These are phyloP conservation scores for Carassius carassius DNA, from an alignment of 2,113 vertebrate genomes.

Conservation along the genomic window DNA sequence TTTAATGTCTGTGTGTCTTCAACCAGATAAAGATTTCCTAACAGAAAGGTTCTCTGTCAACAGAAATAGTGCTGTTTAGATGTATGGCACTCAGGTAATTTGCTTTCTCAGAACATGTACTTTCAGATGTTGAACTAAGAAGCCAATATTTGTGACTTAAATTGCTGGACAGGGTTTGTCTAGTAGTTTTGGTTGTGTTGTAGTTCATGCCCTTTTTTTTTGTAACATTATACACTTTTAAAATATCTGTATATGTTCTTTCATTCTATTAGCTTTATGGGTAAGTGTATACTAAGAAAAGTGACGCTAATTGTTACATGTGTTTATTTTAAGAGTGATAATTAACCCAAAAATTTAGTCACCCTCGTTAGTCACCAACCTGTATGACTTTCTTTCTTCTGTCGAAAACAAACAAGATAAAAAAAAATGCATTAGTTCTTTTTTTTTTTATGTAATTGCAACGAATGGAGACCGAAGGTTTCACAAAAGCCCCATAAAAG, in stretches of 20 bases:
- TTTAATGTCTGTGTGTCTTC: neutral
- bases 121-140: too few species aligned
- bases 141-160: neutral
- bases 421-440: neutral
- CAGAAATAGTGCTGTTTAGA: neutral
- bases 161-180: neutral
- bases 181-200: neutral
- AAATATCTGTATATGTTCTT: neutral
- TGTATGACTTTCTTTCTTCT: neutral
- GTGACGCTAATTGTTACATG: neutral
- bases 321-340: neutral
- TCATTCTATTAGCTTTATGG: neutral
- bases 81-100: too few species aligned
- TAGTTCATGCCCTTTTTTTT: neutral
- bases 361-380: neutral
- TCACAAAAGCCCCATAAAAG: neutral
- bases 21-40: neutral
- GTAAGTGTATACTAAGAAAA: neutral
- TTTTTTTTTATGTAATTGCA: neutral
- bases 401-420: neutral
- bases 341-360: neutral
- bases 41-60: neutral
- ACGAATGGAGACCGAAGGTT: neutral
- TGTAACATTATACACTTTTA: neutral
- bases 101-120: neutral